A percentile compares a stretch with the other conserved stretches of the same genome.
Evolutionary conservation across 2,113 vertebrate genomes (phyloP).

Genomic region (Lepisosteus oculatus): DNA sequence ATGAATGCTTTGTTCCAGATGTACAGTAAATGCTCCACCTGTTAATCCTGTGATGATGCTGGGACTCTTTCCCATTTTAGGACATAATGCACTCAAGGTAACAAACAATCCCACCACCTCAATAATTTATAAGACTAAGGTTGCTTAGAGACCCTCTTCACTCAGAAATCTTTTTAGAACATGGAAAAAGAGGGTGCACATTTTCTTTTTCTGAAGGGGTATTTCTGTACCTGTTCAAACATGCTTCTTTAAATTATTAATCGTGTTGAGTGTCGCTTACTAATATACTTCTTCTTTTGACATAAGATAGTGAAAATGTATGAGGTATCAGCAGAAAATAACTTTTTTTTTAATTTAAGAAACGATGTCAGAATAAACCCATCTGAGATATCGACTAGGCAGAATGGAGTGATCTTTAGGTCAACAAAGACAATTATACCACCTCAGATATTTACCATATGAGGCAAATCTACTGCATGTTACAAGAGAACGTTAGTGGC

Average conservation of each 20-base stretch:
- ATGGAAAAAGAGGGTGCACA: constrained; percentile 43
- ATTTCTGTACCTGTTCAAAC: constrained; percentile 92
- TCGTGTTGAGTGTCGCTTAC: constrained; percentile 66
- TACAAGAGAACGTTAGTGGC: too few relatives aligned
- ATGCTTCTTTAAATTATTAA: constrained; percentile 86
- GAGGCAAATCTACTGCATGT: too few relatives aligned
- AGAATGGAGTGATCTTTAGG: too few relatives aligned
- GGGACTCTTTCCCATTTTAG: constrained; percentile 32
- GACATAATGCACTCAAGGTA: constrained; percentile 48
- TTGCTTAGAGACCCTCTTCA: constrained; percentile 63
- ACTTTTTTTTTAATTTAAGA: not conserved
- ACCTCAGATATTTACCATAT: too few relatives aligned
- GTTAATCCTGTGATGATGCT: not conserved
- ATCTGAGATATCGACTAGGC: too few relatives aligned
- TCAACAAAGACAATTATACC: too few relatives aligned
- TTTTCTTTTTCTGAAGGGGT: constrained; percentile 63
- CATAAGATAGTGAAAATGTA: constrained; percentile 73
- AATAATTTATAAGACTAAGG: constrained; percentile 72
- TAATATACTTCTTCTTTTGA: constrained; percentile 74
- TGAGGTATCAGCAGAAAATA: constrained; percentile 59
- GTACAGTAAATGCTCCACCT: not conserved
- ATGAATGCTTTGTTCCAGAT: not conserved
- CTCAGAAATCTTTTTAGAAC: constrained; percentile 55
- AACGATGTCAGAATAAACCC: not conserved
- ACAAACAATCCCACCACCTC: constrained; percentile 58